These are phyloP conservation scores for Hirtodrosophila cameraria DNA, from an alignment of 2,888 invertebrate genomes.

Conservation along the genomic window DNA sequence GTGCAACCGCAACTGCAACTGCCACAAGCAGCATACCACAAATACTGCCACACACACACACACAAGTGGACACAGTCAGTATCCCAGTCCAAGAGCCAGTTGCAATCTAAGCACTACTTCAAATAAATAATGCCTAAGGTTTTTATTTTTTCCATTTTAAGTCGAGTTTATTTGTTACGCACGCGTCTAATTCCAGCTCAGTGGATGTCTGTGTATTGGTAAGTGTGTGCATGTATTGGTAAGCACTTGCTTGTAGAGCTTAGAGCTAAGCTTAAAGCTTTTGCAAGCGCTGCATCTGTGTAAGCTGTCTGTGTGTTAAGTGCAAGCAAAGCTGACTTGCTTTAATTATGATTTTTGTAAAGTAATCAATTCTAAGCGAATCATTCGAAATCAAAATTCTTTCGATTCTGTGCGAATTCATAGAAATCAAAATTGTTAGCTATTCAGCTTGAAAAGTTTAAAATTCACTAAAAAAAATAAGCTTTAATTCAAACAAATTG, in stretches of 20 bases:
- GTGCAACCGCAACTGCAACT: constrained; percentile 8
- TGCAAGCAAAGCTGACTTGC: neutral
- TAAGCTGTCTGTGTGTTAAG: neutral
- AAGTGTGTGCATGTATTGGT: constrained; percentile 5
- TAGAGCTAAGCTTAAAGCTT: neutral
- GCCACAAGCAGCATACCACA: constrained; percentile 10
- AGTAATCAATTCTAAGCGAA: no score
- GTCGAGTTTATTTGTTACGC: constrained; percentile 25
- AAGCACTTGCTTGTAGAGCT: neutral
- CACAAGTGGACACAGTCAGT: constrained; percentile 41
- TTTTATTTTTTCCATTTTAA: constrained; percentile 10
- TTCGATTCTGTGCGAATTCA: no score
- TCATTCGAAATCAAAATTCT: no score
- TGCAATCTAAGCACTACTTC: constrained; percentile 3
- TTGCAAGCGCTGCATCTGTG: no score
- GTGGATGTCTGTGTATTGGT: neutral
- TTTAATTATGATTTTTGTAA: neutral
- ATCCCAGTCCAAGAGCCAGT: constrained; percentile 28
- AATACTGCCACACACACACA: constrained; percentile 9
- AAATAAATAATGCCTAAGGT: constrained; percentile 1
- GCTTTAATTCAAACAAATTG: no score
- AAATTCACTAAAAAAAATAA: no score
- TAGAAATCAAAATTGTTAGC: no score
- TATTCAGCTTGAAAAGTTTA: no score
- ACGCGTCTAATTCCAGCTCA: constrained; percentile 24